Evolutionary conservation across 2,113 vertebrate species (phyloP).

Genomic region (Cairina moschata): DNA sequence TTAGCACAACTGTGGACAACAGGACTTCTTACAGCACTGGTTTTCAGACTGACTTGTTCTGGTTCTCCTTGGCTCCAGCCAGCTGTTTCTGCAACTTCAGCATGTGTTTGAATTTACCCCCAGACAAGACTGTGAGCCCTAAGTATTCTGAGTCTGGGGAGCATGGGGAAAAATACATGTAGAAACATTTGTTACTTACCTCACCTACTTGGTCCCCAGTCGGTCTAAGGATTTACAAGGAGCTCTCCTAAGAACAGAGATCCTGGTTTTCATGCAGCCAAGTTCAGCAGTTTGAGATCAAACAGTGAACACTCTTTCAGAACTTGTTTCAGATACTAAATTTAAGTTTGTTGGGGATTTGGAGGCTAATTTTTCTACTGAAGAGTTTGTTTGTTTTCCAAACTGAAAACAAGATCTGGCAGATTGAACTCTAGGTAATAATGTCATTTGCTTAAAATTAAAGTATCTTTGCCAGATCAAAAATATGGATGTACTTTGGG

Average conservation of each 20-base stretch:
- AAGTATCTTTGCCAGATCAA: not conserved
- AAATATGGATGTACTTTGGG: not conserved
- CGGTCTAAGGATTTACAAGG: conserved; percentile 39
- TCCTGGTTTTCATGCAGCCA: conserved; percentile 20
- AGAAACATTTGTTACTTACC: not conserved
- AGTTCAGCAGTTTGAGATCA: conserved; percentile 48
- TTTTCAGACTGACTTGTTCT: not conserved
- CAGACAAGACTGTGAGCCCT: not conserved
- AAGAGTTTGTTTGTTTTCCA: not conserved
- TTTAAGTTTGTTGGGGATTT: conserved; percentile 23
- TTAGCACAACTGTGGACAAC: not conserved
- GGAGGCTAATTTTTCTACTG: not conserved
- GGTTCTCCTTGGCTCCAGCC: not conserved
- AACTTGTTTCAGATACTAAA: conserved; percentile 41
- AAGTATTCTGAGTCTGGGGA: not conserved
- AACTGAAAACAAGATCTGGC: not conserved
- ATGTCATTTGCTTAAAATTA: not conserved
- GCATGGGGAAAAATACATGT: not conserved
- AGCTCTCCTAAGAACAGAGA: not conserved
- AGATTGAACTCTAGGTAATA: not conserved
- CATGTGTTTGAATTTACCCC: not conserved
- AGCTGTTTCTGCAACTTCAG: not conserved
- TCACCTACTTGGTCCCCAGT: not conserved
- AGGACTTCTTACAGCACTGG: accelerated
- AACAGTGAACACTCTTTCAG: not conserved